A percentile compares a stretch with the other conserved stretches of the same genome.
Conservation (phyloP, 2,888 invertebrate species). For the Proisotoma minuta region DNA sequence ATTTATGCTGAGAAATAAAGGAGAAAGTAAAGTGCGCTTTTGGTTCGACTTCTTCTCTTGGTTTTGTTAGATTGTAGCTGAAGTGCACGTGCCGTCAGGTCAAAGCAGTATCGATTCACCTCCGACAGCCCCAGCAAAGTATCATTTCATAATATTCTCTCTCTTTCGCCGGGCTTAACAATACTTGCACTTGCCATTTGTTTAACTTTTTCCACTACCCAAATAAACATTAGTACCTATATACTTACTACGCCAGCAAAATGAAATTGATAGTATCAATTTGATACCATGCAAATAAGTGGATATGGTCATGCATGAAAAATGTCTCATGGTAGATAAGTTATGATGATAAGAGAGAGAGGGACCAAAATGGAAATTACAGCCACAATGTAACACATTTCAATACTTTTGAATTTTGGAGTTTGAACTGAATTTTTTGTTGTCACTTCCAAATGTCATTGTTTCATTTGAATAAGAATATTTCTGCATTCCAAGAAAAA, state of each 20-base stretch:
- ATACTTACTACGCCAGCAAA: not conserved
- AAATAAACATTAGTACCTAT: slow-evolving; percentile 3
- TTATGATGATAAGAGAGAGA: not conserved
- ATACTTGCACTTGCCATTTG: too few relatives aligned
- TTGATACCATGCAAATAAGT: not conserved
- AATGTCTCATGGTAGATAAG: not conserved
- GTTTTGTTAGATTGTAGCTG: too few relatives aligned
- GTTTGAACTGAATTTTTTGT: too few relatives aligned
- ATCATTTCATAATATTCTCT: not conserved
- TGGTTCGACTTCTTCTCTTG: too few relatives aligned
- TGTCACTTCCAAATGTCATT: too few relatives aligned
- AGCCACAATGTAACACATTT: too few relatives aligned
- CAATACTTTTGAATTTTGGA: too few relatives aligned
- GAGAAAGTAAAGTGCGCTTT: not conserved
- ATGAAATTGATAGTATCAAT: not conserved
- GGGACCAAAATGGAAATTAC: too few relatives aligned
- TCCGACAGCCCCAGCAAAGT: not conserved
- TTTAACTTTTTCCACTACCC: too few relatives aligned
- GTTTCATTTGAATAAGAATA: too few relatives aligned
- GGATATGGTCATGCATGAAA: not conserved
- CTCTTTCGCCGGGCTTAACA: too few relatives aligned
- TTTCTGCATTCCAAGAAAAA: too few relatives aligned
- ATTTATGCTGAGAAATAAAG: not conserved
- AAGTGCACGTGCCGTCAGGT: slow-evolving; percentile 1
- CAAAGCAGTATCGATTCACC: not conserved